Conservation (phyloP, 1,140 invertebrate species). For the Drosophila persimilis region DNA sequence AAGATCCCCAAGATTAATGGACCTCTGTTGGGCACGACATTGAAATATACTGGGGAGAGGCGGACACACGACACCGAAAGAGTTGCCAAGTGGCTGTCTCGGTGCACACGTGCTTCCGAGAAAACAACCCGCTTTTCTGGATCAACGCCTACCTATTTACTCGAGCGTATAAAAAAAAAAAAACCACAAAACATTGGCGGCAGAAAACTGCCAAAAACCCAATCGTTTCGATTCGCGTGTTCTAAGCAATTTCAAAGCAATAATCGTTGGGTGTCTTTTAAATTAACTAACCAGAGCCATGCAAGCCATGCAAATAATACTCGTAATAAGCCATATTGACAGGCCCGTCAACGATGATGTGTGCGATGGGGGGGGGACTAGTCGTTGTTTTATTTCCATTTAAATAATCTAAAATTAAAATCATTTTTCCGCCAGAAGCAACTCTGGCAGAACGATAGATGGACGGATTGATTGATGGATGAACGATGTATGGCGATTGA, state of each 20-base stretch:
- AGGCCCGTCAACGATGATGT: conserved; percentile 41
- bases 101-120: not conserved
- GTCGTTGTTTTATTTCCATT: conserved; percentile 16
- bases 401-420: conserved; percentile 80
- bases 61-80: conserved; percentile 32
- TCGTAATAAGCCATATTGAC: conserved; percentile 56
- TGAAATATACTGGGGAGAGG: conserved; percentile 48
- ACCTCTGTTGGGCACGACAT: conserved; percentile 37
- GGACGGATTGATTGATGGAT: conserved; percentile 23
- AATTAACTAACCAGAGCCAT: conserved; percentile 77
- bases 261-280: conserved; percentile 81
- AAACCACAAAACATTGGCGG: conserved; percentile 18
- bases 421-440: conserved; percentile 51
- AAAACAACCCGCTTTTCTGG: conserved; percentile 30
- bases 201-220: conserved; percentile 45
- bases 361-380: conserved; percentile 7
- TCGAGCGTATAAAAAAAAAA: conserved; percentile 49
- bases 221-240: conserved; percentile 53
- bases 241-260: conserved; percentile 77
- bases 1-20: conserved; percentile 55
- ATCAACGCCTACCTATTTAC: conserved; percentile 76
- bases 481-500: conserved; percentile 63
- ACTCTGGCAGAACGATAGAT: conserved; percentile 40
- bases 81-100: conserved; percentile 10
- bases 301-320: conserved; percentile 54